Evolutionary conservation across 2,113 vertebrate species (phyloP).

Genomic region (Oenanthe oenanthe): DNA sequence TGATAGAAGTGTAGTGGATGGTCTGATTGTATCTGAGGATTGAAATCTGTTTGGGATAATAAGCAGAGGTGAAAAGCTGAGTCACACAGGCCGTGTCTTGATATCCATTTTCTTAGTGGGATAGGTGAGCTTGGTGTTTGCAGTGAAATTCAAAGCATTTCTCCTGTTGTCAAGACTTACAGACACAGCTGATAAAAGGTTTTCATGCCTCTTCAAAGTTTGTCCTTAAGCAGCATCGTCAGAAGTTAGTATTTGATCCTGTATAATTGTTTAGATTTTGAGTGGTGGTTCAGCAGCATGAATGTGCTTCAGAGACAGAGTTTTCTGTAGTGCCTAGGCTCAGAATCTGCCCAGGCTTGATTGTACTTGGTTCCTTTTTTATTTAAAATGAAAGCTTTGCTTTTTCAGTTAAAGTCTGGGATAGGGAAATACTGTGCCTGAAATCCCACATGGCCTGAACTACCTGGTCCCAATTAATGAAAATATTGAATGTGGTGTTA

Average conservation of each 20-base stretch:
- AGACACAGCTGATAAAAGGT: not conserved
- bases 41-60: not conserved
- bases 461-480: not conserved
- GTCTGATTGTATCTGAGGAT: not conserved
- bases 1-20: not conserved
- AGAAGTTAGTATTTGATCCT: not conserved
- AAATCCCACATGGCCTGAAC: not conserved
- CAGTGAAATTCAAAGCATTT: not conserved
- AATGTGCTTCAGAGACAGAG: not conserved
- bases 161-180: not conserved
- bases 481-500: not conserved
- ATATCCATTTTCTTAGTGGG: not conserved
- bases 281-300: not conserved
- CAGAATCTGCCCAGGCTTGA: not conserved
- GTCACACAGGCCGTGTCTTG: accelerated
- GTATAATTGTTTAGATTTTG: not conserved
- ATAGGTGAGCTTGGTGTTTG: not conserved
- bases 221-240: not conserved
- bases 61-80: not conserved
- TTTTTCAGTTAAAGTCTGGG: not conserved
- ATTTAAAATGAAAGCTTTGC: not conserved
- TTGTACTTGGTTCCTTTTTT: not conserved
- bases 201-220: not conserved
- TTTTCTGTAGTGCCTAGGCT: not conserved
- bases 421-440: not conserved